phyloP scores from a whole-genome alignment of 2,888 invertebrate genomes.

The Campoplex nolae region DNA sequence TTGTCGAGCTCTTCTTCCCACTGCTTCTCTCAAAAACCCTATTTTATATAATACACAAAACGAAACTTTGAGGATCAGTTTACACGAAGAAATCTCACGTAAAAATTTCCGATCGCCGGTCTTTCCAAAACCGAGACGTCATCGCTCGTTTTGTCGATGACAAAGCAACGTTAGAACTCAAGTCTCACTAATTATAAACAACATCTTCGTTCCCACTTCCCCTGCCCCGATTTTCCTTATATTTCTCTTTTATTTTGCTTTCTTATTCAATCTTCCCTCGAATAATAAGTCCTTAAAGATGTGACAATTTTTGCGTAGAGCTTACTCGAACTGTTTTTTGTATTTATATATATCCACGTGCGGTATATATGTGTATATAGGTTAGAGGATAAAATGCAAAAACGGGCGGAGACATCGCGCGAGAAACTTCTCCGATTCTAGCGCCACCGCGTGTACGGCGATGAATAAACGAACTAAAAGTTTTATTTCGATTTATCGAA shows the following conservation, averaged over 20 bases:
- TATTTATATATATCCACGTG: conserved; percentile 2
- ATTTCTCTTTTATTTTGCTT: not conserved
- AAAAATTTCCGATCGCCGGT: conserved; percentile 34
- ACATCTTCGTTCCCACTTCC: not conserved
- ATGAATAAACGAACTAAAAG: not conserved
- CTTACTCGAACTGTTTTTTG: conserved; percentile 5
- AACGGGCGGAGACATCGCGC: conserved; percentile 28
- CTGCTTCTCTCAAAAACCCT: not conserved
- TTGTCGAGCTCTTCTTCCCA: conserved; percentile 22
- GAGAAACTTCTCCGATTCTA: conserved; percentile 12
- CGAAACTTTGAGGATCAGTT: conserved; percentile 14
- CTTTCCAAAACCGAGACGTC: conserved; percentile 33
- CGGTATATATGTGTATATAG: not conserved
- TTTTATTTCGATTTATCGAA: conserved; percentile 19
- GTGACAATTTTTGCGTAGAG: conserved; percentile 5
- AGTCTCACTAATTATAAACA: conserved; percentile 17
- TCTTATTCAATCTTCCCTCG: not conserved
- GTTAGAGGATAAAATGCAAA: not conserved
- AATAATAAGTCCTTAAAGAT: not conserved
- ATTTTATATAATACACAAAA: not conserved
- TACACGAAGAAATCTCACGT: conserved; percentile 26
- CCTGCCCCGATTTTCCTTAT: not conserved
- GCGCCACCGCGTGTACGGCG: not conserved
- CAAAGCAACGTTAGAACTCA: conserved; percentile 9
- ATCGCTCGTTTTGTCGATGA: conserved; percentile 38